Base-by-base conservation (phyloP, 1,140 invertebrate genomes). In the Conus ventricosus region DNA sequence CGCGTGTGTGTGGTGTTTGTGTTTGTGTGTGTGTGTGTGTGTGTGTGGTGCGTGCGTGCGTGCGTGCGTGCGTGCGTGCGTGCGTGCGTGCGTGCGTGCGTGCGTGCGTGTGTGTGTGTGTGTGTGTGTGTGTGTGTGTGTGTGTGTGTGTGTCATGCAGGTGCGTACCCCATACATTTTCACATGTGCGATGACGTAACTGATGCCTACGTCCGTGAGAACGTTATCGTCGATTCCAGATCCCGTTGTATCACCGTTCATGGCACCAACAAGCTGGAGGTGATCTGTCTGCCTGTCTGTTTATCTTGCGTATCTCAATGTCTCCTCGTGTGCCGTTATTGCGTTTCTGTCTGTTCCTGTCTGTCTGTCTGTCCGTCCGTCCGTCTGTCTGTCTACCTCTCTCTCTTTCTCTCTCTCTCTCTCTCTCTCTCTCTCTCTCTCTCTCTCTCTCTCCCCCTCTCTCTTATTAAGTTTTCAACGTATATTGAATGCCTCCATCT, bases 191-290 rank as follows among this genome's bases (percentile, higher is more conserved):
- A 89, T 23, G 91, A 93, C 83, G 92, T 92, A 17, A 63, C 82
- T 39, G 89, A 85, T 20, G 60, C 91, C 6, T 89, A 86, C 20
- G 83, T 92, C 20, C 82, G 90, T 17, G 57, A 67, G 11, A 90
- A 89, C 85, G 89, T 90, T 39, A 91, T 93, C 67, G 90, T 91
- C 80, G 71, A 92, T 71, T 83, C 88, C 4, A 88, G 80, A 55
- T 84, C 88, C 8, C 87, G 92, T n/a, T 93, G 92, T 84, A 87
- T 93, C 67, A 93, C 92, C 13, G 83, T 93, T 0, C 92, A 93
- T 83, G 91, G 90, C 0, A 93, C 91, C 3, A 76, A 90, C 87
- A 84, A 88, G n/a, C 53, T 90, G 51, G 39, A 76, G 39, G 39
- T 39, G 39, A 39, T 39, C 39, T 39, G 39, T 39, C 39, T 39